Evolutionary conservation across 2,113 vertebrate genomes (phyloP), one percentile per base, ranked within the genome.

Genomic region (Bucco capensis): DNA sequence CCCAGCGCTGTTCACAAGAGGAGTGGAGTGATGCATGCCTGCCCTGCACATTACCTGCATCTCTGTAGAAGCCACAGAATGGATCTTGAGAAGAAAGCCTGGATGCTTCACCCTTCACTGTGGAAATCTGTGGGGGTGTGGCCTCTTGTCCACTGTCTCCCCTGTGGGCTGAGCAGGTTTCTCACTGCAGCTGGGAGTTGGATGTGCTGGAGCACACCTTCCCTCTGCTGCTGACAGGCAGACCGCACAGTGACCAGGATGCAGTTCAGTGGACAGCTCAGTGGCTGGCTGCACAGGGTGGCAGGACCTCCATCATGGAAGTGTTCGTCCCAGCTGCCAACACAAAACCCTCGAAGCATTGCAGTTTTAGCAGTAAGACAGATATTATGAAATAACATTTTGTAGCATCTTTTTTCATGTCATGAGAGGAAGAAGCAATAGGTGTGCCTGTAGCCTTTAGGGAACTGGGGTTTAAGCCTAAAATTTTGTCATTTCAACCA

Each of bases 181-280:
- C 53, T 76, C 21, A 6, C 49, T 23, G 49, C 19, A 42, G 2
- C 5, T 6, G 8, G 42, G 66, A 53, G 42, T 31, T 37, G 35
- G 40, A 11, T 0, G 1, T 54, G 46, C 30, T 54, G 19, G 17
- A 60, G 58, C 49, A 18, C 31, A 22, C 2, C 14, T 42, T 18
- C 27, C 22, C 14, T 51, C 18, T n/a, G 11, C 12, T 35, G 23
- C n/a, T 0, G 0, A 23, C 0, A 1, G 14, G 16, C 8, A 13
- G 28, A 27, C 56, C 3, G 0, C 2, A 2, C 37, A 19, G 15
- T 0, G 2, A 4, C 4, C n/a, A 10, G 44, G 77, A 24, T 57
- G 50, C 7, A 1, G 23, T 11, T 8, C 1, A 1, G 27, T 25
- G 30, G 44, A 14, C 28, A 44, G 5, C 6, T 62, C 6, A 2